These are phyloP conservation scores for Amazona finschi DNA, from an alignment of 2,797 vertebrate genomes.

Conservation along the genomic window DNA sequence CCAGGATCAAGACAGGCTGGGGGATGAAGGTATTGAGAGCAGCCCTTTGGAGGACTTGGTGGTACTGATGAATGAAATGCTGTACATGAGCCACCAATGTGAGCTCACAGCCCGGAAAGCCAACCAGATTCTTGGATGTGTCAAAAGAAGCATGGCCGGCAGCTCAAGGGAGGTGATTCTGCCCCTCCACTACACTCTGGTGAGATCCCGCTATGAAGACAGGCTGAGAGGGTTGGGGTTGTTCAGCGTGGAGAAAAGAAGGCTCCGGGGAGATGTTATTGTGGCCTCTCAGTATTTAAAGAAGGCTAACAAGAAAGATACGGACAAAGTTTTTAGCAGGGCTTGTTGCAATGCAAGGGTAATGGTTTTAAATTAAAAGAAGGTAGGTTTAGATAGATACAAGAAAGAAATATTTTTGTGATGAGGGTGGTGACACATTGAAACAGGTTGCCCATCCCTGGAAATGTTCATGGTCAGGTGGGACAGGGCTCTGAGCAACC, in stretches of 20 bases:
- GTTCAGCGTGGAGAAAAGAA: not conserved
- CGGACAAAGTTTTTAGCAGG: not conserved
- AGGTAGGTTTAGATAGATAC: not conserved
- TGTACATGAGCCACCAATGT: not conserved
- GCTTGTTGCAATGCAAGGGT: not conserved
- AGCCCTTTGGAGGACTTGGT: not conserved
- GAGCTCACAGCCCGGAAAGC: not conserved
- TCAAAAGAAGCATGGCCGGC: not conserved
- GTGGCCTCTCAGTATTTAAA: not conserved
- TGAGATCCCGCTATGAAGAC: not conserved
- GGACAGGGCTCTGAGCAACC: not conserved
- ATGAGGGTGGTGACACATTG: accelerated
- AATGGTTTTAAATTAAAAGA: not conserved
- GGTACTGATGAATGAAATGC: not conserved
- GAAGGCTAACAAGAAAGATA: not conserved
- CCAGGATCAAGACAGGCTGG: not conserved
- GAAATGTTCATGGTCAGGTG: not conserved
- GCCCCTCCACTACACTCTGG: not conserved
- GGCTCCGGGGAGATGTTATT: not conserved
- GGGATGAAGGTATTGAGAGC: not conserved
- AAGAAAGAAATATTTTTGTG: not conserved
- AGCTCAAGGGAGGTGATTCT: not conserved
- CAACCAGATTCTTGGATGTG: not conserved
- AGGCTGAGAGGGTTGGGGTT: not conserved
- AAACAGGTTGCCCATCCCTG: not conserved